phyloP scores from a whole-genome alignment of 2,888 invertebrate species.

The Sipunculus nudus region DNA sequence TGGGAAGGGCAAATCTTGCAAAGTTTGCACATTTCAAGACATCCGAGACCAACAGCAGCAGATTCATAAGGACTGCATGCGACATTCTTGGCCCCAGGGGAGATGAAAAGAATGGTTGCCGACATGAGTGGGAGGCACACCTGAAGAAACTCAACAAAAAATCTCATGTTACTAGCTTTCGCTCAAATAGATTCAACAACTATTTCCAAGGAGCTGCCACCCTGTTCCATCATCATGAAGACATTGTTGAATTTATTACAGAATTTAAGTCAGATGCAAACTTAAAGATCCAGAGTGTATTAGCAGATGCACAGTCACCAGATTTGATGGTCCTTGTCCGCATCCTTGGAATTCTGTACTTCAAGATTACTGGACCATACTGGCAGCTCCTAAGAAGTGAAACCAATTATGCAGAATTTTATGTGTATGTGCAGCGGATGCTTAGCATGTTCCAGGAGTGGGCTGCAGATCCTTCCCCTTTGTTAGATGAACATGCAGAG shows the following conservation, averaged over 20 bases:
- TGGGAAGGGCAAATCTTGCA: not conserved
- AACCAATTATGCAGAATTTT: not conserved
- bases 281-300: not conserved
- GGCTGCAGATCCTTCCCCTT: not conserved
- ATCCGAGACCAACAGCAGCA: not conserved
- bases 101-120: not conserved
- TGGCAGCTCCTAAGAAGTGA: not conserved
- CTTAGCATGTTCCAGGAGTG: not conserved
- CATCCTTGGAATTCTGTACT: not conserved
- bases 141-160: too few species aligned
- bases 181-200: not conserved
- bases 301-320: not conserved
- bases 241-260: not conserved
- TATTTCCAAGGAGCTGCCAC: not conserved
- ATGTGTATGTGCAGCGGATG: not conserved
- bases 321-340: not conserved
- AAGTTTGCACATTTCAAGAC: not conserved
- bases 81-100: not conserved
- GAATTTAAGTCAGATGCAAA: not conserved
- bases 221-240: not conserved
- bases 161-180: not conserved
- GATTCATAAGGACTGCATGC: conserved; percentile 1
- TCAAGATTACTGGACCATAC: not conserved
- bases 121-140: not conserved
- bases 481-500: not conserved